Evolutionary conservation across 2,797 vertebrate species (phyloP).

Genomic region (Distichodus sexfasciatus): DNA sequence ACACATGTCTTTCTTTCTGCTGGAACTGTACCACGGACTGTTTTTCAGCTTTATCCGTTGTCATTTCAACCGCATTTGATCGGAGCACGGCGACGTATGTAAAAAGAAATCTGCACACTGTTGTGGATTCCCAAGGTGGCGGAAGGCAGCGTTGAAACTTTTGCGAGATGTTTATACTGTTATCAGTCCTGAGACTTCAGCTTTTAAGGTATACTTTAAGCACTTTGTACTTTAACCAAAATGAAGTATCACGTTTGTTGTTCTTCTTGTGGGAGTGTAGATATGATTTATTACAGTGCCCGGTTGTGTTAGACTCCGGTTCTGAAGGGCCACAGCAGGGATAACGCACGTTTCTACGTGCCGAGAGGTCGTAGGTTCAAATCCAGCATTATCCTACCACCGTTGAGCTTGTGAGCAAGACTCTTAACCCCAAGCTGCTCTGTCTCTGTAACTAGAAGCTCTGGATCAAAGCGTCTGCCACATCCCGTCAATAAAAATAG

Average conservation of each 20-base stretch:
- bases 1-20: background rate
- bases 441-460: too few relatives aligned
- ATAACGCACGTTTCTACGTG: too few relatives aligned
- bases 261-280: background rate
- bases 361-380: too few relatives aligned
- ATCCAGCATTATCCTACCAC: too few relatives aligned
- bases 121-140: background rate
- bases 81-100: background rate
- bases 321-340: too few relatives aligned
- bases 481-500: too few relatives aligned
- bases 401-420: too few relatives aligned
- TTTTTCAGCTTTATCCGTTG: background rate
- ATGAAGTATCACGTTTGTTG: conserved; percentile 3
- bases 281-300: background rate
- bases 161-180: background rate
- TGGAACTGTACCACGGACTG: background rate
- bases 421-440: too few relatives aligned
- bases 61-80: background rate
- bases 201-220: background rate
- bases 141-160: background rate
- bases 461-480: too few relatives aligned
- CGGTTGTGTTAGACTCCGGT: too few relatives aligned
- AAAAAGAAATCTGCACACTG: background rate
- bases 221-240: conserved; percentile 13
- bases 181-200: background rate